phyloP scores from a whole-genome alignment of 2,113 vertebrate genomes.

The Limnothrissa miodon region DNA sequence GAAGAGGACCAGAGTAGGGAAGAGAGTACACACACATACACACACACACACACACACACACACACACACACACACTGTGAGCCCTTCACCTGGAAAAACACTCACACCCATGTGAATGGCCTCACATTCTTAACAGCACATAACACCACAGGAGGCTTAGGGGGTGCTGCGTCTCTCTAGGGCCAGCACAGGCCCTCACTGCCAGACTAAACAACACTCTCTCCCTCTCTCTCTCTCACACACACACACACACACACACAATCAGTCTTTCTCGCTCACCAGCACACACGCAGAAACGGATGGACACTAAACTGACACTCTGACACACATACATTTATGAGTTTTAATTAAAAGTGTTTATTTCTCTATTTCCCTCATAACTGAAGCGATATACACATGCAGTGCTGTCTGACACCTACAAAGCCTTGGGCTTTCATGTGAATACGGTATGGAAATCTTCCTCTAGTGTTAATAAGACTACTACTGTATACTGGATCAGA shows the following conservation, averaged over 20 bases:
- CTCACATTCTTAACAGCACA: constrained; percentile 30
- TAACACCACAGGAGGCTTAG: constrained; percentile 25
- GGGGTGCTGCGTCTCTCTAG: not conserved
- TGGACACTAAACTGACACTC: not conserved
- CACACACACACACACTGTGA: constrained; percentile 8
- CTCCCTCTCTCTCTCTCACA: not conserved
- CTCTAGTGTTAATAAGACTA: too few relatives aligned
- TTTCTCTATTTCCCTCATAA: not conserved
- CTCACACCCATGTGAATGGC: constrained; percentile 32
- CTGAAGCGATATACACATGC: too few relatives aligned
- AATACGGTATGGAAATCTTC: too few relatives aligned
- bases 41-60: not conserved
- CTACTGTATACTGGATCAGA: too few relatives aligned
- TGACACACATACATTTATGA: not conserved
- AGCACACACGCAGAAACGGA: not conserved
- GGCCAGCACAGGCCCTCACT: not conserved
- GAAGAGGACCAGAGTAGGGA: not conserved
- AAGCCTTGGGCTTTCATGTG: too few relatives aligned
- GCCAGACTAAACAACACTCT: constrained; percentile 17
- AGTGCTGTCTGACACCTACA: too few relatives aligned
- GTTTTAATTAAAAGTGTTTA: not conserved
- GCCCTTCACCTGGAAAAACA: constrained; percentile 41
- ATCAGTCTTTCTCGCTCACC: not conserved
- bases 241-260: not conserved
- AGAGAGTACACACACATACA: not conserved